Percentiles rank a stretch among this genome's conserved stretches.
These are phyloP conservation scores for Coregonus clupeaformis DNA, from an alignment of 2,113 vertebrate species.

Conservation along the genomic window DNA sequence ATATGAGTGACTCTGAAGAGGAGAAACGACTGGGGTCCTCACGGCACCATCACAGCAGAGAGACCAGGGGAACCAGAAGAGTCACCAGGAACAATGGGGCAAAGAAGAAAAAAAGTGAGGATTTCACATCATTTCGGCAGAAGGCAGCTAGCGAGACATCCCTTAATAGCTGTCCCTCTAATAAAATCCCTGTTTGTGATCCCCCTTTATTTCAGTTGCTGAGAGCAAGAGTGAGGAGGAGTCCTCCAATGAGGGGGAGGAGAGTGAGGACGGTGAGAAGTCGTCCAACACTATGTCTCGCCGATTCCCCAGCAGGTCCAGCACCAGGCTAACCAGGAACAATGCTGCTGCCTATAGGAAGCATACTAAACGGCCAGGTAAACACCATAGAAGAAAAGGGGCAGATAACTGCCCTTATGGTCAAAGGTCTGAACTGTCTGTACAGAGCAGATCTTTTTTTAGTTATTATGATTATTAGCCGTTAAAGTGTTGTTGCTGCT, in stretches of 20 bases:
- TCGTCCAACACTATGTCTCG: conserved; percentile 51
- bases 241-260: conserved; percentile 54
- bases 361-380: conserved; percentile 60
- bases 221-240: conserved; percentile 45
- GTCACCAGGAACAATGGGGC: conserved; percentile 53
- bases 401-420: no score
- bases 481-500: background rate
- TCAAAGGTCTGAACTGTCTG: background rate
- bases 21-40: conserved; percentile 58
- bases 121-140: no score
- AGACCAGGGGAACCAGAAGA: conserved; percentile 50
- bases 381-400: no score
- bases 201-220: conserved; percentile 45
- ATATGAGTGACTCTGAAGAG: conserved; percentile 78
- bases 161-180: background rate
- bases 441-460: no score
- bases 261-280: conserved; percentile 49
- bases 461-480: background rate
- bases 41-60: conserved; percentile 40
- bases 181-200: background rate
- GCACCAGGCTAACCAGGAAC: conserved; percentile 75
- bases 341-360: conserved; percentile 60
- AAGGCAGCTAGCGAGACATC: background rate
- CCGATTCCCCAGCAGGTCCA: conserved; percentile 63
- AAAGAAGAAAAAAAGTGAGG: conserved; percentile 62